phyloP scores from a whole-genome alignment of 2,888 invertebrate species.

The Conchocele bisecta region DNA sequence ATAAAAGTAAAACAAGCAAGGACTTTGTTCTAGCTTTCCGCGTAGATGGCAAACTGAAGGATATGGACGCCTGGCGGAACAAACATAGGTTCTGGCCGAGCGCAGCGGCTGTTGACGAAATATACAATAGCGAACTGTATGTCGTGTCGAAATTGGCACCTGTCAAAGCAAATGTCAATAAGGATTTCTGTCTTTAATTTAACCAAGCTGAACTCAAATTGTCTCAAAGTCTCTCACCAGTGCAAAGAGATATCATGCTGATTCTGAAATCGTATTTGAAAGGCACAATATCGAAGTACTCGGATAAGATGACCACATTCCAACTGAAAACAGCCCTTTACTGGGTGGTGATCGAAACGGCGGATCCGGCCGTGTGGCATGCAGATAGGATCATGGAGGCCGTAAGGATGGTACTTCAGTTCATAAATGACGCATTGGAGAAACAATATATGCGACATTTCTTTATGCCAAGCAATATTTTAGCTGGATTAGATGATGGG shows the following conservation, averaged over 20 bases:
- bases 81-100: slow-evolving; percentile 44
- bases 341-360: slow-evolving; percentile 42
- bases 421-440: slow-evolving; percentile 8
- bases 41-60: slow-evolving; percentile 41
- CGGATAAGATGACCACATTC: slow-evolving; percentile 47
- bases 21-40: slow-evolving; percentile 59
- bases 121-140: slow-evolving; percentile 48
- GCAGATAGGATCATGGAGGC: slow-evolving; percentile 16
- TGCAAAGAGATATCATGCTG: slow-evolving; percentile 47
- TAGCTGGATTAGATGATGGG: slow-evolving; percentile 24
- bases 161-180: slow-evolving; percentile 17
- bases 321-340: slow-evolving; percentile 58
- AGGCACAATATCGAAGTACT: background rate
- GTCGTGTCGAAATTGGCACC: slow-evolving; percentile 56
- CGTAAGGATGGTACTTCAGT: slow-evolving; percentile 5
- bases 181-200: slow-evolving; percentile 61
- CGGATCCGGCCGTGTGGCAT: slow-evolving; percentile 10
- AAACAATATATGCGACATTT: slow-evolving; percentile 24
- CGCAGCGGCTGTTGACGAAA: slow-evolving; percentile 29
- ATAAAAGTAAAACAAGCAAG: slow-evolving; percentile 42
- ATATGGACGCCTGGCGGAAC: slow-evolving; percentile 40
- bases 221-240: slow-evolving; percentile 29
- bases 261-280: slow-evolving; percentile 46
- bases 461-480: slow-evolving; percentile 31
- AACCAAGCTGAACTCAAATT: slow-evolving; percentile 55